Percentiles rank a stretch among this genome's conserved stretches.
phyloP scores from a whole-genome alignment of 2,888 invertebrate species.

The Lordiphosa andalusiaca region DNA sequence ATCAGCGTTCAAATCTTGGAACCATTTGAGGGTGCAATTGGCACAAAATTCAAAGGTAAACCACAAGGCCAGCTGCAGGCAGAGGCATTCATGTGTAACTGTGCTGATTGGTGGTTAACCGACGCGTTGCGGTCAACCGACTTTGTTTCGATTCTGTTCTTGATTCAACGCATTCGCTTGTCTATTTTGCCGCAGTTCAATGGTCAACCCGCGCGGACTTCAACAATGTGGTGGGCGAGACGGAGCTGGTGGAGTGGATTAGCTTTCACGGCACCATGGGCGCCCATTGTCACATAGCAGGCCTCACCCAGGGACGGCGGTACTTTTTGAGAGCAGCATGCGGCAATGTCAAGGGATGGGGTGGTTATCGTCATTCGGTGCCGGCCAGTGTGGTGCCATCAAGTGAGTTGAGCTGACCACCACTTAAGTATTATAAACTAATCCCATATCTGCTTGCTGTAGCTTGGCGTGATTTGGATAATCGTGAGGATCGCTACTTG shows the following conservation, averaged over 20 bases:
- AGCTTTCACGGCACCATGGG: conserved; percentile 80
- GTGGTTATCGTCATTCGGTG: conserved; percentile 87
- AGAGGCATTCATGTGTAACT: background rate
- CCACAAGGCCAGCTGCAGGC: conserved; percentile 5
- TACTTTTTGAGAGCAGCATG: conserved; percentile 96
- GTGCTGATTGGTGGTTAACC: conserved; percentile 13
- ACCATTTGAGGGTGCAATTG: conserved; percentile 89
- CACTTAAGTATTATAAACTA: background rate
- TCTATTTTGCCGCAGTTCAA: conserved; percentile 85
- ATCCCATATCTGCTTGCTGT: background rate
- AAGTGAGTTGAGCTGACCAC: conserved; percentile 83
- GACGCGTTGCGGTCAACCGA: conserved; percentile 22
- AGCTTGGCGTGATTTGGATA: conserved; percentile 94
- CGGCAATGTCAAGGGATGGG: conserved; percentile 96
- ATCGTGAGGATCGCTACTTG: conserved; percentile 84
- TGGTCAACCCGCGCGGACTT: conserved; percentile 95
- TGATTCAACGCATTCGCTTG: conserved; percentile 16
- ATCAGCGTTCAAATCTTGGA: conserved; percentile 85
- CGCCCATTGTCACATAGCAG: conserved; percentile 82
- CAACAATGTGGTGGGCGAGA: conserved; percentile 88
- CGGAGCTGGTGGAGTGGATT: conserved; percentile 85
- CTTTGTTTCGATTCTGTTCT: conserved; percentile 13
- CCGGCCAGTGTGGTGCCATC: conserved; percentile 94
- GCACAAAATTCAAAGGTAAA: conserved; percentile 94
- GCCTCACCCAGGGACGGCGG: conserved; percentile 90